Base-by-base conservation (phyloP, 2,888 invertebrate genomes). In the Mimachlamys varia region DNA sequence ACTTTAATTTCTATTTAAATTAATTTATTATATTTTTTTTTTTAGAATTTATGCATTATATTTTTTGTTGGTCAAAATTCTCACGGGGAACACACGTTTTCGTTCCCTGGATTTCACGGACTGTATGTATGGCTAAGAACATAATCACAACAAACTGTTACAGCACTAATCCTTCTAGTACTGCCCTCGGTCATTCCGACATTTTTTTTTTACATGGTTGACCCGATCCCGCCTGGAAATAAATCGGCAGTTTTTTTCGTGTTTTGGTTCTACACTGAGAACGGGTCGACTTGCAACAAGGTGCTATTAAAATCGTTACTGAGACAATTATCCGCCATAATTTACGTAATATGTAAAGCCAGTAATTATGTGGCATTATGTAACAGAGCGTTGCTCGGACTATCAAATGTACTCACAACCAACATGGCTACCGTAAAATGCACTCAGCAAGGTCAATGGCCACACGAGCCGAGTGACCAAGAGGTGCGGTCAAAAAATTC, bases 371-470 rank as follows among this genome's bases (percentile, higher is more conserved):
- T 22, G 10, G 27, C 44, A 58, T 88, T 58, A 44, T 38, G 53
- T 38, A 90, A 50, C 87, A 37, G 37, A 44, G 87, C 87, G 90
- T 91, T 89, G 33, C 13, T 89, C 62, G 58, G 89, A 90, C 87
- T 76, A 89, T 76, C 58, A 58, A 90, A 53, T 87, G 50, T 90
- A 88, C 62, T 58, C 58, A 76, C 44, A 90, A 88, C 49, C 90
- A 90, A 90, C 55, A 92, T 91, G 92, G 91, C 91, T 89, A 90
- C 92, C 89, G 89, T 88, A 62, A 76, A 87, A 55, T 90, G 88
- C 55, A 91, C 88, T 87, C 89, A 88, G 90, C 91, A 89, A 91
- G 92, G 92, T 92, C 92, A 92, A 88, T 22, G 87, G 88, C 88
- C 88, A 89, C 90, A 91, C 92, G 90, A 91, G 38, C 89, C n/a